These are phyloP conservation scores for Procavia capensis DNA, from an alignment of 2,113 vertebrate species.

Conservation along the genomic window DNA sequence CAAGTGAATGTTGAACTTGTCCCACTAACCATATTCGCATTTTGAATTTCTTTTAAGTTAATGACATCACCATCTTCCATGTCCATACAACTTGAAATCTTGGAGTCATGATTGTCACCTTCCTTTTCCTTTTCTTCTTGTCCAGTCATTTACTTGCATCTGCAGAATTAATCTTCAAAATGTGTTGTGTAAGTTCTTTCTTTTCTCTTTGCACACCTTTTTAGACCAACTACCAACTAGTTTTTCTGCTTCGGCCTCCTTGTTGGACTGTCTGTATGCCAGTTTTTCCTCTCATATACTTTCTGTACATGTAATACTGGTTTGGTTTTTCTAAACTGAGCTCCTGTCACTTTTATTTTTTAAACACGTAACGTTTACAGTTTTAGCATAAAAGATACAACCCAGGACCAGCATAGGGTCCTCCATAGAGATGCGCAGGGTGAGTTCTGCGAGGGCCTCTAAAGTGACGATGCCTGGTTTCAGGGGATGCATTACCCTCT, in stretches of 20 bases:
- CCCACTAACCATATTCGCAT: not conserved
- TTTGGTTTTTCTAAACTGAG: not conserved
- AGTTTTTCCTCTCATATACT: too few species aligned
- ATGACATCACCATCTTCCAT: not conserved
- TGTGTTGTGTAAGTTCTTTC: rapidly evolving
- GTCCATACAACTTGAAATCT: not conserved
- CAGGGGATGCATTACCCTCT: too few species aligned
- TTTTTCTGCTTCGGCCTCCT: not conserved
- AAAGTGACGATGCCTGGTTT: too few species aligned
- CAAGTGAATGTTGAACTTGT: not conserved
- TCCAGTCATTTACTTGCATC: not conserved
- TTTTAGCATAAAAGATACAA: not conserved
- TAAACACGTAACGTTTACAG: not conserved
- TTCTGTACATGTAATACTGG: not conserved
- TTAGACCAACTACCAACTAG: not conserved
- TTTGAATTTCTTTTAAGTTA: not conserved
- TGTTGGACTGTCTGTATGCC: not conserved
- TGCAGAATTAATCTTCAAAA: not conserved
- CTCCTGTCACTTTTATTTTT: not conserved
- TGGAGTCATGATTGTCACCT: not conserved
- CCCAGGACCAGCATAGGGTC: not conserved
- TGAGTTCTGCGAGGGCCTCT: not conserved
- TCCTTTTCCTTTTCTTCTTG: not conserved
- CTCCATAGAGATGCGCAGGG: not conserved
- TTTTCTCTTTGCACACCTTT: not conserved